These are phyloP conservation scores for Oconnorella tubifera DNA, from an alignment of 2,888 invertebrate genomes.

Conservation along the genomic window DNA sequence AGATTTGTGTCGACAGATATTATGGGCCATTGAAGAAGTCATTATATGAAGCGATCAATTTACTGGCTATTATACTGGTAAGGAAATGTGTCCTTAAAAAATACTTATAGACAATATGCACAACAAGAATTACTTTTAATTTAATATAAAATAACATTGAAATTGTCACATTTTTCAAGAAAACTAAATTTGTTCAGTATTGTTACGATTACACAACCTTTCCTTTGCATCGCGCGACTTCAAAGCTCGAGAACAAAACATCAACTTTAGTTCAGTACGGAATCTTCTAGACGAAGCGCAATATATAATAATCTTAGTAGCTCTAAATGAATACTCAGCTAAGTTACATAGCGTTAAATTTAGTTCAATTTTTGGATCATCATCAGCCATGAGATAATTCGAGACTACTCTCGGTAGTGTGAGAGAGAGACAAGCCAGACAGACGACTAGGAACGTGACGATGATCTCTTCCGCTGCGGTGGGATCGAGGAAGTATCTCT, in stretches of 20 bases:
- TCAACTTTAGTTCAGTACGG: slow-evolving; percentile 29
- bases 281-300: slow-evolving; percentile 39
- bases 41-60: no score
- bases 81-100: no score
- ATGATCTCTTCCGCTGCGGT: slow-evolving; percentile 27
- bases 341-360: slow-evolving; percentile 31
- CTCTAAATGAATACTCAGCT: slow-evolving; percentile 38
- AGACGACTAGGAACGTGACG: slow-evolving; percentile 25
- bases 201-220: no score
- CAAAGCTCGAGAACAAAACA: slow-evolving; percentile 15
- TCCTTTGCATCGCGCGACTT: no score
- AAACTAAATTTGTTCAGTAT: no score
- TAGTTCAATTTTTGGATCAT: slow-evolving; percentile 20
- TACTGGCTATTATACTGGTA: no score
- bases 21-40: no score
- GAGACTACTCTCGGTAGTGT: slow-evolving; percentile 25
- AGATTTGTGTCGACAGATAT: no score
- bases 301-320: slow-evolving; percentile 43
- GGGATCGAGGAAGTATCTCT: slow-evolving; percentile 24
- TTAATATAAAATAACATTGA: no score
- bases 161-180: no score
- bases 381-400: background rate
- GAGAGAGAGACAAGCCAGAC: slow-evolving; percentile 21
- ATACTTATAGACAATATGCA: no score
- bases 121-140: no score